Conservation (phyloP, 35 echinoderm and acorn worm species). For the Ophioderma brevispina region DNA sequence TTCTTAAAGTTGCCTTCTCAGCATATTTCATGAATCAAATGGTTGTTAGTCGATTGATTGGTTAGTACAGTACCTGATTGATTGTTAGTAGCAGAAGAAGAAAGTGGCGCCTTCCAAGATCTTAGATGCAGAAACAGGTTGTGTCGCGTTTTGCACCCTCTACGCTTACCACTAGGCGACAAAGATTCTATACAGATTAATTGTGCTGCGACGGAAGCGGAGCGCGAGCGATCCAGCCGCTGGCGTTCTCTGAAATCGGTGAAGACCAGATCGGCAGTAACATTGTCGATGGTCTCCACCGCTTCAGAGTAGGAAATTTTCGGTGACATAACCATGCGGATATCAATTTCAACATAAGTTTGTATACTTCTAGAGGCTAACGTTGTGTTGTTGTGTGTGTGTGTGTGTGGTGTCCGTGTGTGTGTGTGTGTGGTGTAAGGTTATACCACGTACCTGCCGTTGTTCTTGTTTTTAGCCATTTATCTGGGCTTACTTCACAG, state of each 20-base stretch:
- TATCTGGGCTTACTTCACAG: too few species aligned
- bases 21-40: background rate
- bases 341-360: too few species aligned
- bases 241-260: slow-evolving; percentile 69
- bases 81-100: slow-evolving; percentile 33
- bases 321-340: slow-evolving; percentile 94
- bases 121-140: slow-evolving; percentile 55
- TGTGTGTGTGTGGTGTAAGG: too few species aligned
- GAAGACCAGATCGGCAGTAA: slow-evolving; percentile 79
- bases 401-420: too few species aligned
- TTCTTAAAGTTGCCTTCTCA: too few species aligned
- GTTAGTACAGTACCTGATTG: slow-evolving; percentile 12
- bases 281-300: slow-evolving; percentile 73
- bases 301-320: slow-evolving; percentile 91
- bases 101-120: slow-evolving; percentile 58
- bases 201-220: slow-evolving; percentile 91
- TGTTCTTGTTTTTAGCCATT: too few species aligned
- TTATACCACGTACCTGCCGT: too few species aligned
- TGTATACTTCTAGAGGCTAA: too few species aligned
- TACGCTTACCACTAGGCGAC: slow-evolving; percentile 61
- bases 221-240: slow-evolving; percentile 53
- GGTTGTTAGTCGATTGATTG: background rate
- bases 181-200: slow-evolving; percentile 75
- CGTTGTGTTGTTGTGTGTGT: too few species aligned
- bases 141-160: slow-evolving; percentile 55